These are phyloP conservation scores for Mesocricetus auratus DNA, from an alignment of 2,113 vertebrate genomes.

Conservation along the genomic window DNA sequence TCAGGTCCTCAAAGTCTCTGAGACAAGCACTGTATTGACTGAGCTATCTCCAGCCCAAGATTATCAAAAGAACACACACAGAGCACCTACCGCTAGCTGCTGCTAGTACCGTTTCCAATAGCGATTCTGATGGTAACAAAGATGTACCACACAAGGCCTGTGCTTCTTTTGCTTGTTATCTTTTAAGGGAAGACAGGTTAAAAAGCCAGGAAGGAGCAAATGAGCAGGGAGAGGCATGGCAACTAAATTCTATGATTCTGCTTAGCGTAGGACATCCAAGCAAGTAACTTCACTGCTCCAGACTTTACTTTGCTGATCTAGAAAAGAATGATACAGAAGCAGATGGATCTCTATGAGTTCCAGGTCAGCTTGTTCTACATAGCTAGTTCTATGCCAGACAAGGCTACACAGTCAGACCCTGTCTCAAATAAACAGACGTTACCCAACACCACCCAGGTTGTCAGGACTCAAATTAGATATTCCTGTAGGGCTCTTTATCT, in stretches of 20 bases:
- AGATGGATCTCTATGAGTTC: neutral
- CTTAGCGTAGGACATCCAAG: neutral
- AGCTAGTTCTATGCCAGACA: neutral
- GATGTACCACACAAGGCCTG: neutral
- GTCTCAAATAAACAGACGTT: neutral
- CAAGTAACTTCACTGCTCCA: neutral
- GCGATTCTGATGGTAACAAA: neutral
- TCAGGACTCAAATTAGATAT: neutral
- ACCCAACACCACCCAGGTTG: neutral
- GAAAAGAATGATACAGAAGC: neutral
- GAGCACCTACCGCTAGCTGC: neutral
- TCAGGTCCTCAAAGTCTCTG: too few species aligned
- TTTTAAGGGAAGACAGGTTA: neutral
- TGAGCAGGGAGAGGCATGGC: neutral
- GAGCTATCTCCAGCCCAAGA: neutral
- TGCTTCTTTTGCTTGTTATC: neutral
- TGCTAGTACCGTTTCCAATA: neutral
- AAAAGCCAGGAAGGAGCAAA: neutral
- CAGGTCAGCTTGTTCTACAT: neutral
- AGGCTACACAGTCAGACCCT: neutral
- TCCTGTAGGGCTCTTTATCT: neutral
- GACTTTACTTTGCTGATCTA: neutral
- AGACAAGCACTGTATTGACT: too few species aligned
- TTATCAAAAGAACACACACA: neutral
- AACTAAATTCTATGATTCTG: neutral